These are phyloP conservation scores for Semicossyphus pulcher DNA, from an alignment of 2,113 vertebrate genomes.

Conservation along the genomic window DNA sequence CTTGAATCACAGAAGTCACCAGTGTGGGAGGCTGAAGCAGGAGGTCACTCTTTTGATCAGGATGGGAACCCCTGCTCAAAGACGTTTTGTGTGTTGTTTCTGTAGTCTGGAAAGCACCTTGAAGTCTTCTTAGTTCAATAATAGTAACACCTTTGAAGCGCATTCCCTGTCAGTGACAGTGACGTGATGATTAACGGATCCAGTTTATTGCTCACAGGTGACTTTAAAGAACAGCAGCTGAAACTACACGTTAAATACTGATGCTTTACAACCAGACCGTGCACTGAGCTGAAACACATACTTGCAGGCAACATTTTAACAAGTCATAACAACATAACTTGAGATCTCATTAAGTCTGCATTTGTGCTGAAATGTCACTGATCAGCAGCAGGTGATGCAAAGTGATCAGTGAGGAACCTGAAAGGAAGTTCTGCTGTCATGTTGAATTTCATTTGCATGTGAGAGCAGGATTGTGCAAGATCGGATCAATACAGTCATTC, in stretches of 20 bases:
- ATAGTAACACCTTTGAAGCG: not conserved
- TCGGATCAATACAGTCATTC: not conserved
- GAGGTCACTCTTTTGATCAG: no score
- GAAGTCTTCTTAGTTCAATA: not conserved
- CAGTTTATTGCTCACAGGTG: not conserved
- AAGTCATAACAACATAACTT: no score
- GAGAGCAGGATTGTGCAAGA: not conserved
- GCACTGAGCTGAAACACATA: not conserved
- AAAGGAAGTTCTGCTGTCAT: not conserved
- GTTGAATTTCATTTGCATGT: slow-evolving; percentile 3
- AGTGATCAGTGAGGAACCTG: not conserved
- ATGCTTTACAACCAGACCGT: not conserved
- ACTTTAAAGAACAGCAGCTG: not conserved
- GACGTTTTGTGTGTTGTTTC: not conserved
- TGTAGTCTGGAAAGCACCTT: not conserved
- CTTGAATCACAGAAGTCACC: no score
- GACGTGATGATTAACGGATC: not conserved
- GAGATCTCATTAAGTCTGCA: not conserved
- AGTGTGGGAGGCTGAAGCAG: no score
- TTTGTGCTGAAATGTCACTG: not conserved
- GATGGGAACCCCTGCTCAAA: not conserved
- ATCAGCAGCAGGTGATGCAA: not conserved
- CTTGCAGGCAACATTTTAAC: not conserved
- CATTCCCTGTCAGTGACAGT: not conserved
- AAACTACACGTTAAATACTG: not conserved